Percentiles rank a stretch among this genome's conserved stretches.
These are phyloP conservation scores for Columbina picui DNA, from an alignment of 2,113 vertebrate genomes.

Conservation along the genomic window DNA sequence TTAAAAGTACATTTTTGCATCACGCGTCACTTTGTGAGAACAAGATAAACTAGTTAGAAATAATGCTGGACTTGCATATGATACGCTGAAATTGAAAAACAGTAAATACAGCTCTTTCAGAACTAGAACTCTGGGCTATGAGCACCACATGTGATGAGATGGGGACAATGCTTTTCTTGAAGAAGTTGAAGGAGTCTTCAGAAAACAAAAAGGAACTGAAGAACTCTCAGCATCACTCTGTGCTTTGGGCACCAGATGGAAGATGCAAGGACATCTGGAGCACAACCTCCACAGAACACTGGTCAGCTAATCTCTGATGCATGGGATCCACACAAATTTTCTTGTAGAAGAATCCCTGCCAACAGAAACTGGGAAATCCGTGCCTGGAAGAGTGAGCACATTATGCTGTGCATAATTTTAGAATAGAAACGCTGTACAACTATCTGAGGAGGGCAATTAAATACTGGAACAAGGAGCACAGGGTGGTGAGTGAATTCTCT, in stretches of 20 bases:
- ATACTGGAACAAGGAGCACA: background rate
- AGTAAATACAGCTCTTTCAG: background rate
- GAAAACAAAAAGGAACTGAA: background rate
- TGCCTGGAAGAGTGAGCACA: background rate
- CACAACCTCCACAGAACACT: background rate
- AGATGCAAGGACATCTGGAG: background rate
- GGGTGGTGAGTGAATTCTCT: background rate
- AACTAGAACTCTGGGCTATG: background rate
- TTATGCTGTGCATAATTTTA: background rate
- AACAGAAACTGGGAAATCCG: background rate
- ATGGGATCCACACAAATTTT: background rate
- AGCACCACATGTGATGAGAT: background rate
- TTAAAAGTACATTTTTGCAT: background rate
- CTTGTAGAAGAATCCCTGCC: background rate
- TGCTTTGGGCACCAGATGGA: background rate
- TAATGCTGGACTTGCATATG: background rate
- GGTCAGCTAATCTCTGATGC: background rate
- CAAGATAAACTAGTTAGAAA: background rate
- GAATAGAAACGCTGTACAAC: background rate
- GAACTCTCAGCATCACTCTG: background rate
- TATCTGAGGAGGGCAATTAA: background rate
- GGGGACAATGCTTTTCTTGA: background rate
- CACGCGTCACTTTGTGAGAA: background rate
- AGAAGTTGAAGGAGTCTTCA: background rate
- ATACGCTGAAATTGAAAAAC: background rate